Evolutionary conservation across 2,888 invertebrate genomes (phyloP).

Genomic region (Galeopsomyia nigrocyanea): DNA sequence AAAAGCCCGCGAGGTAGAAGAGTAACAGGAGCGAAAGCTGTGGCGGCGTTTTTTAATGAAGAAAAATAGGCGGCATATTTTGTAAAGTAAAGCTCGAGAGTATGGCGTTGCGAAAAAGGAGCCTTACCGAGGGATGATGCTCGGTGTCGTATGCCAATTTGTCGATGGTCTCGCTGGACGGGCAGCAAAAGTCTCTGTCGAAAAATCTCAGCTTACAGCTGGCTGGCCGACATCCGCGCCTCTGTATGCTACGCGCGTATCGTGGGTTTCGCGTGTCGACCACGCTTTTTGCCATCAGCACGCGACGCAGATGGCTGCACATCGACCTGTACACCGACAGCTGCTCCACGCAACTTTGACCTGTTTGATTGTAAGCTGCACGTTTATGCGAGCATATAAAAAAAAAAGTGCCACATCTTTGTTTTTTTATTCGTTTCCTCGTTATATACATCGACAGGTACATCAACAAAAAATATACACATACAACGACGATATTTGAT

Average conservation of each 20-base stretch:
- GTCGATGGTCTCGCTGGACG: conserved; percentile 58
- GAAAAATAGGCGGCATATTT: not conserved
- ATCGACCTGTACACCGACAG: conserved; percentile 62
- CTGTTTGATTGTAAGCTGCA: conserved; percentile 62
- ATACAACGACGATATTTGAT: too few relatives aligned
- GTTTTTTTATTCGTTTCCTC: too few relatives aligned
- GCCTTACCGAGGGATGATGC: conserved; percentile 61
- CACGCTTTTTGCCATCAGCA: conserved; percentile 61
- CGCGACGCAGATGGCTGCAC: conserved; percentile 62
- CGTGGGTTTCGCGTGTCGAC: conserved; percentile 61
- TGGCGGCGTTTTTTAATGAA: too few relatives aligned
- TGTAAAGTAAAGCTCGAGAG: not conserved
- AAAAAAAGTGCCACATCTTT: too few relatives aligned
- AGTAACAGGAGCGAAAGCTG: not conserved
- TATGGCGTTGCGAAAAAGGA: not conserved
- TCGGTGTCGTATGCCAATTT: conserved; percentile 61
- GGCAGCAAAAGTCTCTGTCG: conserved; percentile 40
- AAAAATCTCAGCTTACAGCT: conserved; percentile 33
- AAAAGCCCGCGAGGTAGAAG: too few relatives aligned
- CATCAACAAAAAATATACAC: too few relatives aligned
- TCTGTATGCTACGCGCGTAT: conserved; percentile 49
- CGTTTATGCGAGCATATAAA: too few relatives aligned
- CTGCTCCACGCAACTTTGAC: conserved; percentile 62
- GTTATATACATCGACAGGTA: too few relatives aligned
- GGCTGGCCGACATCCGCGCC: conserved; percentile 4